Evolutionary conservation across 2,888 invertebrate species (phyloP).

Genomic region (Ennomos erosarius): DNA sequence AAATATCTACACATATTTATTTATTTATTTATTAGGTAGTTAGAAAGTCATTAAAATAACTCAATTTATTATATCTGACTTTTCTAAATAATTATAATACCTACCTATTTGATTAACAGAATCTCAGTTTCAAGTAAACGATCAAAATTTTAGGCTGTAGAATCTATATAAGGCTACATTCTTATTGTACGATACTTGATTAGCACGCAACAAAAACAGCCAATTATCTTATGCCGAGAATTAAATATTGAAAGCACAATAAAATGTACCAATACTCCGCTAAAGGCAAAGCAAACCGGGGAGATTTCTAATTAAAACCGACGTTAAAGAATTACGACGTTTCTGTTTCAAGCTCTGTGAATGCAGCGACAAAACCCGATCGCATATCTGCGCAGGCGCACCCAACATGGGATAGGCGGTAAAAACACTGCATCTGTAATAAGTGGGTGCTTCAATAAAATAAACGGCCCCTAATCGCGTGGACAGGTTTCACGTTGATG

Average conservation of each 20-base stretch:
- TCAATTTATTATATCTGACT: too few species aligned
- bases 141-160: too few species aligned
- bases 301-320: slow-evolving; percentile 60
- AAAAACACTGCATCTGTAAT: slow-evolving; percentile 63
- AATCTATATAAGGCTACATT: too few species aligned
- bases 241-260: slow-evolving; percentile 18
- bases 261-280: slow-evolving; percentile 27
- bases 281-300: slow-evolving; percentile 46
- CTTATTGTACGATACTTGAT: too few species aligned
- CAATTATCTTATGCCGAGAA: slow-evolving; percentile 20
- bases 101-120: too few species aligned
- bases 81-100: too few species aligned
- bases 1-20: too few species aligned
- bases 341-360: slow-evolving; percentile 49
- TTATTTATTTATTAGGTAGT: too few species aligned
- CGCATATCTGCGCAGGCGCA: slow-evolving; percentile 53
- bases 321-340: slow-evolving; percentile 57
- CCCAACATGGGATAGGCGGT: slow-evolving; percentile 50
- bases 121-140: too few species aligned
- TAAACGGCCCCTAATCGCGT: slow-evolving; percentile 67
- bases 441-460: slow-evolving; percentile 73
- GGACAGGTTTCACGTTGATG: slow-evolving; percentile 15
- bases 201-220: slow-evolving; percentile 19
- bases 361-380: slow-evolving; percentile 54
- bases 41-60: too few species aligned